A percentile compares a stretch with the other conserved stretches of the same genome.
Conservation (phyloP, 2,888 invertebrate genomes). For the Conchocele bisecta region DNA sequence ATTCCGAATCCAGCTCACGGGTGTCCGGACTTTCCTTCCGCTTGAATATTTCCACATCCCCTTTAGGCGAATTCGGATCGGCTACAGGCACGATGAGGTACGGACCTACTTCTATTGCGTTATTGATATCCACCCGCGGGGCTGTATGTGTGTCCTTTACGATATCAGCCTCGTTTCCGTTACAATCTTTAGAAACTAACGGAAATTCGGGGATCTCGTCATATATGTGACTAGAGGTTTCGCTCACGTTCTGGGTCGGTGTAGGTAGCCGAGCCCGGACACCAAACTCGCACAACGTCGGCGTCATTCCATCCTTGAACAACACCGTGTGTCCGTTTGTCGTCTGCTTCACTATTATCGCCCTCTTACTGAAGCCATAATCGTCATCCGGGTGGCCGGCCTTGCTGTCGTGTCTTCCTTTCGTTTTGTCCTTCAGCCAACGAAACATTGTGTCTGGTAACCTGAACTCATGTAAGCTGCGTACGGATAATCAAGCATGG, state of each 20-base stretch:
- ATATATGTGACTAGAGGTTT: conserved; percentile 54
- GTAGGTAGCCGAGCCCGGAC: conserved; percentile 53
- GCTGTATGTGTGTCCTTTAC: conserved; percentile 37
- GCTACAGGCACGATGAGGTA: conserved; percentile 57
- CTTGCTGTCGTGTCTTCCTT: conserved; percentile 40
- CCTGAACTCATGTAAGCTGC: no score
- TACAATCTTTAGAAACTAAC: conserved; percentile 20
- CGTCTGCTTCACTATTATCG: conserved; percentile 51
- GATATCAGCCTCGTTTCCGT: conserved; percentile 46
- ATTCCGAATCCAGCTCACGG: no score
- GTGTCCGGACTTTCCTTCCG: conserved; percentile 9
- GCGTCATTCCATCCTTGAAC: conserved; percentile 46
- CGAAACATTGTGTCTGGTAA: conserved; percentile 60
- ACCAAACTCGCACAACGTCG: conserved; percentile 44
- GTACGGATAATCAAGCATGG: no score
- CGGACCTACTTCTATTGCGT: conserved; percentile 60
- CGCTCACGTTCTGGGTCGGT: conserved; percentile 42
- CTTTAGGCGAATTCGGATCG: conserved; percentile 29
- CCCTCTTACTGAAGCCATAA: conserved; percentile 53
- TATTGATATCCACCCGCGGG: conserved; percentile 39
- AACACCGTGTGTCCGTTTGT: conserved; percentile 54
- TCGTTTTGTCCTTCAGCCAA: conserved; percentile 53
- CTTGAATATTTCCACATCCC: conserved; percentile 58
- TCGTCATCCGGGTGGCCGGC: conserved; percentile 42
- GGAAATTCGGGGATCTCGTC: conserved; percentile 54